Conservation (phyloP, 2,113 vertebrate genomes). For the Vombatus ursinus region DNA sequence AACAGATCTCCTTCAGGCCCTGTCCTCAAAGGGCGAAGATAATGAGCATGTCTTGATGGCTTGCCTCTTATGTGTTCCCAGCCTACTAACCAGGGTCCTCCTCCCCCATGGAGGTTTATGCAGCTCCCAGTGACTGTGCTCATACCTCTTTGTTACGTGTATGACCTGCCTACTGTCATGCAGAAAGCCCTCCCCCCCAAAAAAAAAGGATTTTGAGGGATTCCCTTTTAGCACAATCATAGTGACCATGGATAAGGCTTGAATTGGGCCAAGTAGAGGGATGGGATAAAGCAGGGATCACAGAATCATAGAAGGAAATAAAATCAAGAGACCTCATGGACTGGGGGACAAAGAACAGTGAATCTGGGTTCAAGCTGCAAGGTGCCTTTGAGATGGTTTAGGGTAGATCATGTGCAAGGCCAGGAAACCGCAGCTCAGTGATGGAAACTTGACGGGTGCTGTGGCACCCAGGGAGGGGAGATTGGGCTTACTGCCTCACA, state of each 20-base stretch:
- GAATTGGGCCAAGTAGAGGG: not conserved
- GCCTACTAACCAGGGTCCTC: not conserved
- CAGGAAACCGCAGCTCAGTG: not conserved
- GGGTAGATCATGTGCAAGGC: not conserved
- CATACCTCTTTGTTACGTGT: not conserved
- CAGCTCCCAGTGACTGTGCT: not conserved
- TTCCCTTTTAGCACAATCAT: not conserved
- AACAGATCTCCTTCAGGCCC: not conserved
- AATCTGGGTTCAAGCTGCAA: not conserved
- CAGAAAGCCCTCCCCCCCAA: rapidly evolving
- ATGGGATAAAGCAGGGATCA: not conserved
- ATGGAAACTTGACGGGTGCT: not conserved
- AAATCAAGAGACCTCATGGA: not conserved
- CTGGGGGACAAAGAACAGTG: not conserved
- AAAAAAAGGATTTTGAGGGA: not conserved
- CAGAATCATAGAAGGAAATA: not conserved
- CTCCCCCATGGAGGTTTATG: not conserved
- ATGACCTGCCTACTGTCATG: not conserved
- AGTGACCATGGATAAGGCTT: not conserved
- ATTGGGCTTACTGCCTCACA: too few species aligned
- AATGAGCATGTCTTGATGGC: not conserved
- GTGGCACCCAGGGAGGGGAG: not conserved
- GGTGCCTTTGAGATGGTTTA: not conserved
- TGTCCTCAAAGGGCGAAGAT: not conserved
- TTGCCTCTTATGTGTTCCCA: not conserved